phyloP scores from a whole-genome alignment of 2,797 vertebrate species.

The Acanthurus tractus region DNA sequence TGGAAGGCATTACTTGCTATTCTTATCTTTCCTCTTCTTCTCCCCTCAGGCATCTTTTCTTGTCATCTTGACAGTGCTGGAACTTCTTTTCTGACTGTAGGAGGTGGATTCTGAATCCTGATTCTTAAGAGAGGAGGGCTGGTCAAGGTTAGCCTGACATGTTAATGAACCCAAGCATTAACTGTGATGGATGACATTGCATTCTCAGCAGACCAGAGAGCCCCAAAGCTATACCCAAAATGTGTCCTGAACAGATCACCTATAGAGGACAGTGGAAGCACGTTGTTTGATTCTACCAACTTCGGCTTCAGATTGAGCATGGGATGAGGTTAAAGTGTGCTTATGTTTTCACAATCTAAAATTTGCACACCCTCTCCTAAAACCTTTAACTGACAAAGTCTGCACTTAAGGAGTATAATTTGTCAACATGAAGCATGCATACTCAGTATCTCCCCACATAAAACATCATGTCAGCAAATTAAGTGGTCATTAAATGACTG shows the following conservation, averaged over 20 bases:
- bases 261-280: constrained; percentile 49
- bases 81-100: constrained; percentile 71
- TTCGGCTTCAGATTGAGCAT: constrained; percentile 28
- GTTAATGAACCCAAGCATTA: constrained; percentile 75
- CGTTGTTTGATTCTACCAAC: constrained; percentile 19
- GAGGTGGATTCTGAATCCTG: constrained; percentile 75
- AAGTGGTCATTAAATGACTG: neutral
- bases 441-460: neutral
- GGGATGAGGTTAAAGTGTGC: constrained; percentile 26
- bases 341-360: neutral
- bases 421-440: neutral
- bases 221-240: constrained; percentile 63
- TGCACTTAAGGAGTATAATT: neutral
- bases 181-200: constrained; percentile 72
- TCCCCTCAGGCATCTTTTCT: constrained; percentile 73
- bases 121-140: constrained; percentile 65
- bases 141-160: constrained; percentile 83
- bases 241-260: constrained; percentile 44
- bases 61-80: constrained; percentile 82
- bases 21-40: constrained; percentile 70
- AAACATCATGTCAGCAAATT: neutral
- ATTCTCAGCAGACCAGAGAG: constrained; percentile 52
- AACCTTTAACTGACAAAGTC: neutral
- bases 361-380: neutral
- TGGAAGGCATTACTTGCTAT: constrained; percentile 74